Percentiles rank a stretch among this genome's conserved stretches.
Conservation (phyloP, 2,113 vertebrate genomes). For the Cryptoleucopteryx plumbea region DNA sequence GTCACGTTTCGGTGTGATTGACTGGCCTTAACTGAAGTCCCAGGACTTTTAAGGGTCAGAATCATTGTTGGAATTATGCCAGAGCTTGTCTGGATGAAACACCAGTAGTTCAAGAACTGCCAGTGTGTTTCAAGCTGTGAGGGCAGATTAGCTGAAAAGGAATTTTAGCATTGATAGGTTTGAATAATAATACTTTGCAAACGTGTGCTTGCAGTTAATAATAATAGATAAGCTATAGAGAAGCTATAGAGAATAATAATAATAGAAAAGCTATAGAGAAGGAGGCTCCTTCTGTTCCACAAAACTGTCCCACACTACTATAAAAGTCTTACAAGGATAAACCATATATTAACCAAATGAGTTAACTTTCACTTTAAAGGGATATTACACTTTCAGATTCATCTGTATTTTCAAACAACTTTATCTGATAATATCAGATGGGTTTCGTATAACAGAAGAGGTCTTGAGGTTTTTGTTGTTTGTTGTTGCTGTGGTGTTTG, state of each 20-base stretch:
- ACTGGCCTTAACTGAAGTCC: neutral
- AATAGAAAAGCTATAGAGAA: slow-evolving; percentile 6
- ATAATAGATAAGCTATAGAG: neutral
- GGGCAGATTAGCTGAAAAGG: slow-evolving; percentile 22
- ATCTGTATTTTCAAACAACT: neutral
- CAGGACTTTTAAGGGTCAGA: neutral
- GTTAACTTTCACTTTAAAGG: slow-evolving; percentile 4
- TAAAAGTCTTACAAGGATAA: neutral
- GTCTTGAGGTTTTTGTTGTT: neutral
- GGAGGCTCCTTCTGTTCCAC: neutral
- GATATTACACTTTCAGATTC: neutral
- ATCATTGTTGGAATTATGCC: neutral
- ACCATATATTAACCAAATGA: neutral
- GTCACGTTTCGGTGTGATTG: neutral
- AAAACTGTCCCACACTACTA: neutral
- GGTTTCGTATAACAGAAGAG: neutral
- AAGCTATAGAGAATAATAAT: neutral
- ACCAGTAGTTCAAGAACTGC: neutral
- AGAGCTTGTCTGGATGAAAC: neutral
- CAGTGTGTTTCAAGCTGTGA: slow-evolving; percentile 14
- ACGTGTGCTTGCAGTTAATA: neutral
- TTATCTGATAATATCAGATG: neutral
- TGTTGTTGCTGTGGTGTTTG: neutral
- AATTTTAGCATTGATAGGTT: slow-evolving; percentile 18
- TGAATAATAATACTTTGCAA: slow-evolving; percentile 33